These are phyloP conservation scores for Entelurus aequoreus DNA, from an alignment of 2,113 vertebrate species.

Conservation along the genomic window DNA sequence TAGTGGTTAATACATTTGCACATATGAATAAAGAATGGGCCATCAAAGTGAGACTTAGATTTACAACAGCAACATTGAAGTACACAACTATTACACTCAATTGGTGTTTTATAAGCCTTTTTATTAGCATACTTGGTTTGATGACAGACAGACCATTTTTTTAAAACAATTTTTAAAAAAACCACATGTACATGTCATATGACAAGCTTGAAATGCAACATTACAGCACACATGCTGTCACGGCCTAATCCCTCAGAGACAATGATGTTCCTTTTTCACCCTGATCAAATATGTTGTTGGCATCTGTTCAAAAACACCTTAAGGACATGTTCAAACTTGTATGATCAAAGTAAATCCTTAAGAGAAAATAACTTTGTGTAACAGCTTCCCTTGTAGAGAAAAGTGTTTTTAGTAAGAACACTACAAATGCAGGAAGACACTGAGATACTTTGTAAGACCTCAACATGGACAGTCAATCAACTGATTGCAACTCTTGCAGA, in stretches of 20 bases:
- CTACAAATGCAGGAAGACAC: too few species aligned
- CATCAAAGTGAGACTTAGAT: background rate
- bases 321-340: constrained; percentile 9
- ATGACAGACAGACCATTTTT: background rate
- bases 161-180: background rate
- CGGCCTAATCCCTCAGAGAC: constrained; percentile 24
- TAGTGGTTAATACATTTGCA: constrained; percentile 9
- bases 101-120: background rate
- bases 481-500: too few species aligned
- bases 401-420: too few species aligned
- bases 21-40: constrained; percentile 1
- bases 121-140: too few species aligned
- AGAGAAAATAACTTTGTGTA: too few species aligned
- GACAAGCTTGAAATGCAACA: constrained; percentile 6
- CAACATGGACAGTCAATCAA: too few species aligned
- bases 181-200: background rate
- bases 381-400: too few species aligned
- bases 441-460: too few species aligned
- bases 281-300: constrained; percentile 14
- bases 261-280: constrained; percentile 28
- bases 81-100: background rate
- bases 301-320: constrained; percentile 30
- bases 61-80: background rate
- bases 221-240: constrained; percentile 9
- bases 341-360: too few species aligned